These are phyloP conservation scores for Hippocampus comes DNA, from an alignment of 2,113 vertebrate species.

Conservation along the genomic window DNA sequence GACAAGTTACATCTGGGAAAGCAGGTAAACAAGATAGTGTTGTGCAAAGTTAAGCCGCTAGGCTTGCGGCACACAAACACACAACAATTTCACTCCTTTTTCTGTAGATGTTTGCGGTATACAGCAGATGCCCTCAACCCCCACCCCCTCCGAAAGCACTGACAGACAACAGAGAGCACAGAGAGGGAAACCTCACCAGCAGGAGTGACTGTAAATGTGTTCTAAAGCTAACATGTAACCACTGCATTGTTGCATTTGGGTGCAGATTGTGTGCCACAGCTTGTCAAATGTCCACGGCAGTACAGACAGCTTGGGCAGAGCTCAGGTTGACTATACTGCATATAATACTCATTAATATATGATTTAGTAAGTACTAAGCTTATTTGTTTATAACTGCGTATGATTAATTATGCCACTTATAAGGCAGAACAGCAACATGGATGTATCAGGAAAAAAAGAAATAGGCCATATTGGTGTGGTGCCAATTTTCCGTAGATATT, in stretches of 20 bases:
- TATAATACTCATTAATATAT: background rate
- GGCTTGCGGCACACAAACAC: conserved; percentile 12
- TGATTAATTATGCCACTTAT: no score
- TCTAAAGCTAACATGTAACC: conserved; percentile 1
- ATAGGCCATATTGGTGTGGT: background rate
- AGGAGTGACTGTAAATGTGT: background rate
- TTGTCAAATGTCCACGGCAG: background rate
- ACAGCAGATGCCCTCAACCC: background rate
- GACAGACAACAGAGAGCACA: background rate
- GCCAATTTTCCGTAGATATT: background rate
- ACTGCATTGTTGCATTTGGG: conserved; percentile 2
- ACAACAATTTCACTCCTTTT: conserved; percentile 26
- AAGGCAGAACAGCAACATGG: background rate
- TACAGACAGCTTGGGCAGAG: background rate
- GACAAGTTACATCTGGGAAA: conserved; percentile 36
- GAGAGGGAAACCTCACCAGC: conserved; percentile 9
- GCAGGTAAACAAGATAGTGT: background rate
- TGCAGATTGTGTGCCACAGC: conserved; percentile 3
- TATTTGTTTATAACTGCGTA: background rate
- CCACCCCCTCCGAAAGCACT: conserved; percentile 1
- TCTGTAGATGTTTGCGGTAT: conserved; percentile 11
- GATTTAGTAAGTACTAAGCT: background rate
- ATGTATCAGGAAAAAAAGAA: background rate
- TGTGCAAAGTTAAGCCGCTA: conserved; percentile 20
- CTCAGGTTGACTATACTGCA: background rate